A percentile compares a stretch with the other conserved stretches of the same genome.
Conservation (phyloP, 1,140 invertebrate genomes). For the Drosophila teissieri region DNA sequence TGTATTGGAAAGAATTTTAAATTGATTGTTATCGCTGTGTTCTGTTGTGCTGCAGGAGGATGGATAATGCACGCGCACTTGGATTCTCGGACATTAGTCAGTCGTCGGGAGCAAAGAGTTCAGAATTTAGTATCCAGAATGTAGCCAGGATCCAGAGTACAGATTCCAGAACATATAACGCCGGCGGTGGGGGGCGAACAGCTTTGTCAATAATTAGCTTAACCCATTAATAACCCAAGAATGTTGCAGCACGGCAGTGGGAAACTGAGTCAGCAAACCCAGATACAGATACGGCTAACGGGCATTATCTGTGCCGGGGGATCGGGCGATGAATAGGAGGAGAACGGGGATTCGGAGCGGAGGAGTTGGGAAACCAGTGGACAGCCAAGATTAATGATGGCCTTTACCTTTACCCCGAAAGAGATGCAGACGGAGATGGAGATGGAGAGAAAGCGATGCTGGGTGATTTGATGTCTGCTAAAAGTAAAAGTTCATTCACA, state of each 20-base stretch:
- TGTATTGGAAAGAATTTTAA: slow-evolving; percentile 83
- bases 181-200: slow-evolving; percentile 12
- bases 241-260: slow-evolving; percentile 27
- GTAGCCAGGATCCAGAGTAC: neutral
- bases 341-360: neutral
- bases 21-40: slow-evolving; percentile 76
- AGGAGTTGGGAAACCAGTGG: slow-evolving; percentile 3
- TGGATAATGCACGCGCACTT: slow-evolving; percentile 16
- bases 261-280: slow-evolving; percentile 63
- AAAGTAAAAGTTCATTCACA: slow-evolving; percentile 79
- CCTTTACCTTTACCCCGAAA: slow-evolving; percentile 29
- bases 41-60: slow-evolving; percentile 24
- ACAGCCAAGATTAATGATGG: slow-evolving; percentile 46
- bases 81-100: slow-evolving; percentile 53
- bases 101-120: neutral
- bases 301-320: slow-evolving; percentile 24
- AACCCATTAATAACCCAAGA: slow-evolving; percentile 75
- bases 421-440: neutral
- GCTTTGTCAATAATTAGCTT: slow-evolving; percentile 81
- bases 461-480: slow-evolving; percentile 41
- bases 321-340: slow-evolving; percentile 12
- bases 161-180: slow-evolving; percentile 18
- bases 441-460: slow-evolving; percentile 13
- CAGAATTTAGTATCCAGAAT: neutral
- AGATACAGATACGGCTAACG: slow-evolving; percentile 24